Conservation (phyloP, 2,113 vertebrate species). For the Festucalex cinctus region DNA sequence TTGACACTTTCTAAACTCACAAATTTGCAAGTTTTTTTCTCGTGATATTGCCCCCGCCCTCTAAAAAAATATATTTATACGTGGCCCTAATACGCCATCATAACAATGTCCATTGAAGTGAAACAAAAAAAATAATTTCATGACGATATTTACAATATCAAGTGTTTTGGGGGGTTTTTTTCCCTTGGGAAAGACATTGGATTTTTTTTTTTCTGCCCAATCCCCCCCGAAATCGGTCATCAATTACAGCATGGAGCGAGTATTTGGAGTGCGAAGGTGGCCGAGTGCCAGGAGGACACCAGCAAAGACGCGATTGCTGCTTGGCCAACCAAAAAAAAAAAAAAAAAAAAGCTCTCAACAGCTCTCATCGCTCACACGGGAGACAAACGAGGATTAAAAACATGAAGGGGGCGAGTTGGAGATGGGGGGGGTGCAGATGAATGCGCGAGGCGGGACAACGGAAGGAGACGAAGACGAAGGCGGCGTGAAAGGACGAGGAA, state of each 20-base stretch:
- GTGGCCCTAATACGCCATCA: no score
- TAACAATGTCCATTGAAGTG: no score
- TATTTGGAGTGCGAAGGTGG: slow-evolving; percentile 34
- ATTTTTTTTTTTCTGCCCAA: no score
- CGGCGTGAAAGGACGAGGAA: slow-evolving; percentile 14
- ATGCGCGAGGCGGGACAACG: slow-evolving; percentile 32
- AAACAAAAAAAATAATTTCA: no score
- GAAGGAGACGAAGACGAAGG: slow-evolving; percentile 10
- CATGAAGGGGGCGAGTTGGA: neutral
- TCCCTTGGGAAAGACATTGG: no score
- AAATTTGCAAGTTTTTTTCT: no score
- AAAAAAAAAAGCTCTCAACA: slow-evolving; percentile 27
- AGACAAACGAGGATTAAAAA: slow-evolving; percentile 43
- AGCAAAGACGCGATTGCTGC: slow-evolving; percentile 53
- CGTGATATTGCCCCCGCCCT: no score
- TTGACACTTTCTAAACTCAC: no score
- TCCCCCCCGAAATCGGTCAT: no score
- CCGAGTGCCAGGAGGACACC: slow-evolving; percentile 55
- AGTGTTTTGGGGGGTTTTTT: no score
- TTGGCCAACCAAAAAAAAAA: slow-evolving; percentile 33
- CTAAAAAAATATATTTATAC: no score
- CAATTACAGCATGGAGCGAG: slow-evolving; percentile 51
- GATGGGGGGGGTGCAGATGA: slow-evolving; percentile 26
- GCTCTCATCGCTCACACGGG: slow-evolving; percentile 37
- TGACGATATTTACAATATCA: no score